Conservation (phyloP, 2,888 invertebrate genomes). For the Teleogryllus oceanicus region DNA sequence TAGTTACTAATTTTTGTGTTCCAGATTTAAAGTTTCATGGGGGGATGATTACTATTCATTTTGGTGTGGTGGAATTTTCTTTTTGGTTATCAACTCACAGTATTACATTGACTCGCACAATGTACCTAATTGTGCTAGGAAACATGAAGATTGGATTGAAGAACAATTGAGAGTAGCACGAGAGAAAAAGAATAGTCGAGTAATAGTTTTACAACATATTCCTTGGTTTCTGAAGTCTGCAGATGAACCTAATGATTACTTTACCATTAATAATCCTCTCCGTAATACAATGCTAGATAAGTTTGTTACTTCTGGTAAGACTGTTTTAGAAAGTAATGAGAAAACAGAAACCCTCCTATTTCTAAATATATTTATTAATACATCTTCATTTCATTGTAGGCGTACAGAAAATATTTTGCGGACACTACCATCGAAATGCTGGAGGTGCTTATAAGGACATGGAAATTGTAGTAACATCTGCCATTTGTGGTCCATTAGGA, state of each 20-base stretch:
- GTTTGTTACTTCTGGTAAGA: not conserved
- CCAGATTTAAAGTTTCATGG: conserved; percentile 43
- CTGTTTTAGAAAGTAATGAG: not conserved
- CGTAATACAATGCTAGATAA: not conserved
- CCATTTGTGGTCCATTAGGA: conserved; percentile 50
- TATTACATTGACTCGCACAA: conserved; percentile 51
- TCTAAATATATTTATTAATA: not conserved
- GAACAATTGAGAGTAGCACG: not conserved
- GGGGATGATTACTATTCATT: conserved; percentile 54
- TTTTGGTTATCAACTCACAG: conserved; percentile 52
- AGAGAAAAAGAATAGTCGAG: conserved; percentile 24
- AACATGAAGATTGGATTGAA: conserved; percentile 49
- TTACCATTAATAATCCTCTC: conserved; percentile 43
- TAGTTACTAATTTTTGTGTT: not conserved
- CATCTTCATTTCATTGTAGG: conserved; percentile 41
- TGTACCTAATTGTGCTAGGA: conserved; percentile 43
- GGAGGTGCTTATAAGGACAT: conserved; percentile 48
- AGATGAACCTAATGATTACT: conserved; percentile 46
- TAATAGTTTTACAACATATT: conserved; percentile 51
- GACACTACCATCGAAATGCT: conserved; percentile 52
- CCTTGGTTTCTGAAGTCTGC: conserved; percentile 47
- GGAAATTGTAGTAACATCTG: conserved; percentile 50
- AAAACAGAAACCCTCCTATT: not conserved
- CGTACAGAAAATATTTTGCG: conserved; percentile 50
- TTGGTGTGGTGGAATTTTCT: conserved; percentile 50